Evolutionary conservation across 2,113 vertebrate genomes (phyloP), one percentile per base, ranked within the genome.

Genomic region (Dipodomys spectabilis): DNA sequence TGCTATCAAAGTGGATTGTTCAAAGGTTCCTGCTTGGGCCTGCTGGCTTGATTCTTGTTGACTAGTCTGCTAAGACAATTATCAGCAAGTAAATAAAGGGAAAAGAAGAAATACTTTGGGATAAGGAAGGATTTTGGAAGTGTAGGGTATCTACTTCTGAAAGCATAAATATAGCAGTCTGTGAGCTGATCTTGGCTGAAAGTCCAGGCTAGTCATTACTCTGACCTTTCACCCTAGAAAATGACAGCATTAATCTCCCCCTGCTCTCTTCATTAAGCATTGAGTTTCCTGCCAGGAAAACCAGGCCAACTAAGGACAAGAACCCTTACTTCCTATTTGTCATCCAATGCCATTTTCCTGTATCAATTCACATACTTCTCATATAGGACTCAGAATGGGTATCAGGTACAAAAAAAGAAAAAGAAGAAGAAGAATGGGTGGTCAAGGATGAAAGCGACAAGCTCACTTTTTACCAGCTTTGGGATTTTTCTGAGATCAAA

Each of bases 331-430:
- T 81, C 20, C 25, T 79, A 3, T 28, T 78, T 20, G 35, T 35
- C 39, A 60, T 5, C 8, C 1, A 53, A 13, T 27, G 13, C 5
- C n/a, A 22, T 57, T 44, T 53, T 22, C 39, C 73, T 39, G 7
- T 5, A 53, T 16, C 19, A 57, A 35, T 3, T 16, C 79, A 8
- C 35, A 18, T 1, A 28, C 1, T 2, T 4, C 1, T 77, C 10
- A 49, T 45, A 1, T 19, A 39, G 25, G 19, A 73, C 35, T 20
- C n/a, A 67, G 39, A 35, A 86, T 5, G 23, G 53, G 23, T 10
- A 57, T 57, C 23, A 74, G 0, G 16, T 69, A 79, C n/a, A 74
- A 82, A 79, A 68, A 27, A 74, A 25, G 18, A 53, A 68, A 16
- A 49, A 49, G 1, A 49, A 12, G 49, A 39, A 39, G 35, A 49